phyloP scores from a whole-genome alignment of 2,797 vertebrate species.

The Amblyraja radiata region DNA sequence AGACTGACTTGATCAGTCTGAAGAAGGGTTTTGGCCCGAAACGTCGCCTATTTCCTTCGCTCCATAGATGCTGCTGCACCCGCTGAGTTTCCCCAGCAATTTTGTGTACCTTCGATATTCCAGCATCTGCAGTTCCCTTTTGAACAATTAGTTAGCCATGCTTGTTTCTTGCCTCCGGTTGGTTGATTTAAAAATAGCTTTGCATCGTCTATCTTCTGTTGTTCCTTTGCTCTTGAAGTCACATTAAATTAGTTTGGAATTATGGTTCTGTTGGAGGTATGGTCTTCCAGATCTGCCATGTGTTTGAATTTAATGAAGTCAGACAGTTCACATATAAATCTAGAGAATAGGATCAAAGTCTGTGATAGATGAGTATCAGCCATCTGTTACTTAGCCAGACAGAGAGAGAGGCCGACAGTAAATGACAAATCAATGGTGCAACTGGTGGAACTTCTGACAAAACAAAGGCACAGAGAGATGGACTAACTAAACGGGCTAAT shows the following conservation, averaged over 20 bases:
- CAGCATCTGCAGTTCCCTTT: no score
- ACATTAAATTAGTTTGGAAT: conserved; percentile 43
- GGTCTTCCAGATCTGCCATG: conserved; percentile 44
- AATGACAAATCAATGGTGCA: not conserved
- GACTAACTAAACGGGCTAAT: no score
- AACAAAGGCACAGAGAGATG: no score
- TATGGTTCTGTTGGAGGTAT: conserved; percentile 41
- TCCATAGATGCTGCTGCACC: no score
- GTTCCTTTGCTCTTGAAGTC: conserved; percentile 13
- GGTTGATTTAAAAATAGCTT: not conserved
- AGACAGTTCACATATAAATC: not conserved
- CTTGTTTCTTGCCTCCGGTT: not conserved
- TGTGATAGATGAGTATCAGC: not conserved
- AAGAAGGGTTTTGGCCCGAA: no score
- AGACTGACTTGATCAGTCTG: no score
- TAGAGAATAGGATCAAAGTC: not conserved
- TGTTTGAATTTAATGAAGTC: conserved; percentile 41
- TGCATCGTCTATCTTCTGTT: not conserved
- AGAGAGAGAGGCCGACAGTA: not conserved
- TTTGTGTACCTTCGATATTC: no score
- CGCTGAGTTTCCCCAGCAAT: no score
- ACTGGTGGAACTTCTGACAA: not conserved
- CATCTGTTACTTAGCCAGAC: not conserved
- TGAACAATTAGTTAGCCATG: not conserved
- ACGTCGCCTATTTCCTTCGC: no score